Evolutionary conservation across 2,888 invertebrate genomes (phyloP), one percentile per base, ranked within the genome.

Genomic region (Lepas anatifera): DNA sequence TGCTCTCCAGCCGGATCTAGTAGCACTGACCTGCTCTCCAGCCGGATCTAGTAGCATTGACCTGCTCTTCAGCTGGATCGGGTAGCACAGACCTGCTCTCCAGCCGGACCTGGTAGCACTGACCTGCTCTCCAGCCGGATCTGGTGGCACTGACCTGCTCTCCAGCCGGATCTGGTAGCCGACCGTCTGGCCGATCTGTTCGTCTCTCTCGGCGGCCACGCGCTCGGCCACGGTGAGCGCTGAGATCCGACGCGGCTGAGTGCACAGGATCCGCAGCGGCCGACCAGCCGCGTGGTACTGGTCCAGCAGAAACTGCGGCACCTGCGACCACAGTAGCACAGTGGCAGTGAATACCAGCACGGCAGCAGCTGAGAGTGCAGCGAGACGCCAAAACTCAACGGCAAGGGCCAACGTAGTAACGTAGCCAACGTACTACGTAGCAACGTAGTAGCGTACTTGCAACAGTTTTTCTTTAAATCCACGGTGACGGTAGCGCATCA

Each of bases 81-180:
- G 3, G 16, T 27, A 22, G 67, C 27, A 68, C 76, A 72, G 76
- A 85, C 85, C 82, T 83, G 80, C 90, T 41, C 2, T 16, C 41
- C 16, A 41, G 41, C 1, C 41, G 4, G 41, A 41, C 16, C 41
- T 41, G 2, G 16, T 16, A 41, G 41, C 4, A 10, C 41, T 1
- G 10, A 4, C 4, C 41, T 1, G 41, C 41, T 4, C 4, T 4
- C 41, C 16, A 41, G 2, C 11, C 29, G 16, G 27, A 63, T 29
- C 2, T 35, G 4, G 1, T 27, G 13, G 67, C 25, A 68, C 76
- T 71, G 75, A 85, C 85, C 82, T 83, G 80, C 90, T 92, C 81
- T 97, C 96, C 73, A 97, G 81, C 63, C 94, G 85, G 74, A 96
- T 94, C 80, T 95, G 95, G 79, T 92, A 95, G 10, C 95, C 95